A percentile compares a stretch with the other conserved stretches of the same genome.
Conservation (phyloP, 2,888 invertebrate genomes). For the Atherix ibis region DNA sequence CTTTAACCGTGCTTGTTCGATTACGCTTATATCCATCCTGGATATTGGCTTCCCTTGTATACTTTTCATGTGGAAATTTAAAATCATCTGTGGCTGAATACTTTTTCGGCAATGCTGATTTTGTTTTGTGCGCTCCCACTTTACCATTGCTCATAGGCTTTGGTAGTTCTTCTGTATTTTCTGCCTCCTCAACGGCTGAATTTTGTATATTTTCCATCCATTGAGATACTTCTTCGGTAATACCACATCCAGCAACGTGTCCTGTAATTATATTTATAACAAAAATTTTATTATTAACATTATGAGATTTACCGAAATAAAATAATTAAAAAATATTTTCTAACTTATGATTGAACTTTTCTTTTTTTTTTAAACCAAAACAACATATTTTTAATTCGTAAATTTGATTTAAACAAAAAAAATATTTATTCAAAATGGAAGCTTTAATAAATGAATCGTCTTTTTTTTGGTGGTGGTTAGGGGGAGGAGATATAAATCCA, state of each 20-base stretch:
- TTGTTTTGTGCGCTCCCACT: slow-evolving; percentile 15
- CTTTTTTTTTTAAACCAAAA: too few relatives aligned
- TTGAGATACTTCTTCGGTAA: slow-evolving; percentile 69
- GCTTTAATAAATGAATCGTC: too few relatives aligned
- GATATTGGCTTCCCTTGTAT: slow-evolving; percentile 58
- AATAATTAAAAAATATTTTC: too few relatives aligned
- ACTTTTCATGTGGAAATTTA: slow-evolving; percentile 51
- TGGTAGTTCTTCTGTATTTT: slow-evolving; percentile 10
- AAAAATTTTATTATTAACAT: background rate
- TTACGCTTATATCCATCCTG: slow-evolving; percentile 13
- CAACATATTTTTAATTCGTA: too few relatives aligned
- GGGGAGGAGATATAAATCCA: too few relatives aligned
- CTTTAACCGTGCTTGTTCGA: background rate
- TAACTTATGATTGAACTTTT: too few relatives aligned
- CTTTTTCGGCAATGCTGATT: slow-evolving; percentile 9
- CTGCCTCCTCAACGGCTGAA: slow-evolving; percentile 44
- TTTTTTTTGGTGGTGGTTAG: too few relatives aligned
- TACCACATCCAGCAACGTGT: slow-evolving; percentile 73
- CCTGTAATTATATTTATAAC: slow-evolving; percentile 36
- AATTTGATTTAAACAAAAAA: too few relatives aligned
- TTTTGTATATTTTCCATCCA: slow-evolving; percentile 89
- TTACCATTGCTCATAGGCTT: slow-evolving; percentile 13
- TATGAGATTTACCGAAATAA: background rate
- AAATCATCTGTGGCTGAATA: slow-evolving; percentile 18
- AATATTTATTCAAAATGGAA: too few relatives aligned